Evolutionary conservation across 2,113 vertebrate genomes (phyloP).

Genomic region (Anolis carolinensis): DNA sequence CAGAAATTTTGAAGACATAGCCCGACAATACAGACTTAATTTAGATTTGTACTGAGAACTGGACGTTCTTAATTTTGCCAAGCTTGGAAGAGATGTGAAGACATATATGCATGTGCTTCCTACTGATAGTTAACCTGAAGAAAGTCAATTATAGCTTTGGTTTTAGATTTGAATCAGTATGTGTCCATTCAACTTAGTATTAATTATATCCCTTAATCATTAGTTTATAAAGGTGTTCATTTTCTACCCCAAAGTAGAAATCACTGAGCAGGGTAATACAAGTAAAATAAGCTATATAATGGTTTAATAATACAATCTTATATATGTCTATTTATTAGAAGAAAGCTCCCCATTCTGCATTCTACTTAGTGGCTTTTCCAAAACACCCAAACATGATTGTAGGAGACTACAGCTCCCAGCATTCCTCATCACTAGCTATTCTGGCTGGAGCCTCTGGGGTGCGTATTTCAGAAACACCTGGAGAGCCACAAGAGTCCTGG

Average conservation of each 20-base stretch:
- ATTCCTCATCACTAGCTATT: too few relatives aligned
- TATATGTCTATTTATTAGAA: too few relatives aligned
- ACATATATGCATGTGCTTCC: neutral
- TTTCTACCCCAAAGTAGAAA: too few relatives aligned
- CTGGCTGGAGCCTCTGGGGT: neutral
- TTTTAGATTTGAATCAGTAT: neutral
- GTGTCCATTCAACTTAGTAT: neutral
- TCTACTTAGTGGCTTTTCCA: neutral
- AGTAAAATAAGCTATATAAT: too few relatives aligned
- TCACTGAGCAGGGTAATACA: too few relatives aligned
- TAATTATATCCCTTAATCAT: neutral
- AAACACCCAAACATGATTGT: neutral
- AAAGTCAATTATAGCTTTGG: neutral
- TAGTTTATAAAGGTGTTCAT: too few relatives aligned
- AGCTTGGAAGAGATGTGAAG: neutral
- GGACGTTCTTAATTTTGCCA: neutral
- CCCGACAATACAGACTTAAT: neutral
- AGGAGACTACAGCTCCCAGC: too few relatives aligned
- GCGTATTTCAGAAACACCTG: neutral
- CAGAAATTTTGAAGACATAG: neutral
- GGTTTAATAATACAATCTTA: too few relatives aligned
- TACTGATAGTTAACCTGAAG: neutral
- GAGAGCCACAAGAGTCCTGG: too few relatives aligned
- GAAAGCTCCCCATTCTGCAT: too few relatives aligned
- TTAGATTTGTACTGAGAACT: neutral